Conservation (phyloP, 2,888 invertebrate species). For the Peribatodes rhomboidaria region DNA sequence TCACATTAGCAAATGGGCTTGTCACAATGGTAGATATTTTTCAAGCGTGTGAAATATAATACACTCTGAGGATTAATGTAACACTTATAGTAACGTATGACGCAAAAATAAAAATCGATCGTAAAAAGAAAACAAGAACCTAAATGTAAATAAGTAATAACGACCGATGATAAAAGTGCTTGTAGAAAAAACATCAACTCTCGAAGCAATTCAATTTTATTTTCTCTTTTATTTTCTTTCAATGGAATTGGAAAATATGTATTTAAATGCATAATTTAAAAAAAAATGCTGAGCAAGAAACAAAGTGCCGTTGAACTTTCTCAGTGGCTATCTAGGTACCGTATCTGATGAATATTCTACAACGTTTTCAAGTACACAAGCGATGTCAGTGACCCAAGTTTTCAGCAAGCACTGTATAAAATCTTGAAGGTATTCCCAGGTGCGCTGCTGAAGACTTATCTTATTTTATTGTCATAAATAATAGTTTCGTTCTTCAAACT, state of each 20-base stretch:
- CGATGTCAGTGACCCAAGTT: slow-evolving; percentile 46
- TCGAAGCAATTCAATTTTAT: neutral
- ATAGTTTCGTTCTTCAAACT: slow-evolving; percentile 5
- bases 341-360: slow-evolving; percentile 39
- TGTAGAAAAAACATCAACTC: slow-evolving; percentile 1
- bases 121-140: slow-evolving; percentile 4
- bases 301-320: slow-evolving; percentile 25
- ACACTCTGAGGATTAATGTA: slow-evolving; percentile 11
- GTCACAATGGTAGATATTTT: slow-evolving; percentile 5
- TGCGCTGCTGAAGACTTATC: slow-evolving; percentile 31
- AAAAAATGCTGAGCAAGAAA: slow-evolving; percentile 14
- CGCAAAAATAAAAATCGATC: slow-evolving; percentile 16
- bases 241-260: neutral
- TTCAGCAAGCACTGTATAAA: slow-evolving; percentile 36
- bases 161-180: slow-evolving; percentile 11
- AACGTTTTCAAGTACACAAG: slow-evolving; percentile 32
- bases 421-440: slow-evolving; percentile 36
- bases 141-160: slow-evolving; percentile 4
- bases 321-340: slow-evolving; percentile 27
- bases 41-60: slow-evolving; percentile 14
- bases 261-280: neutral
- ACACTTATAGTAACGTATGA: slow-evolving; percentile 16
- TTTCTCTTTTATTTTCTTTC: slow-evolving; percentile 2
- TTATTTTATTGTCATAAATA: slow-evolving; percentile 23
- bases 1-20: neutral